These are phyloP conservation scores for Oryzaephilus surinamensis DNA, from an alignment of 1,140 invertebrate species.

Conservation along the genomic window DNA sequence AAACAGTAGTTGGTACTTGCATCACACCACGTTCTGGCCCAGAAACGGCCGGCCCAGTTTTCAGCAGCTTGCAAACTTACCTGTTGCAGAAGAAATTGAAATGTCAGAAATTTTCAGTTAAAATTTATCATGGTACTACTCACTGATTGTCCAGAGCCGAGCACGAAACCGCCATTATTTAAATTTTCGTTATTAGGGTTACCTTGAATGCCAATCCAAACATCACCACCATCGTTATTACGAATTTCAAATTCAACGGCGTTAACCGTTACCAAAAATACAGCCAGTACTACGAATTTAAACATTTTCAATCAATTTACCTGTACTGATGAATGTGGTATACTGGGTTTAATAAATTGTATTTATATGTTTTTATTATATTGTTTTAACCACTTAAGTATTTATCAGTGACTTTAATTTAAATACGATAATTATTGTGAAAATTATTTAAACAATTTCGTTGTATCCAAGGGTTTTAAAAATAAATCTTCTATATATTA, in stretches of 20 bases:
- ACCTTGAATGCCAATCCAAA: slow-evolving; percentile 30
- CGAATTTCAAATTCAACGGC: slow-evolving; percentile 22
- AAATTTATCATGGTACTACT: slow-evolving; percentile 8
- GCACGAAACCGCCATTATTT: slow-evolving; percentile 26
- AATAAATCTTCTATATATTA: too few relatives aligned
- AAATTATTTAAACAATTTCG: too few relatives aligned
- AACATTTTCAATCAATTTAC: too few relatives aligned
- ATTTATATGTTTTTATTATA: too few relatives aligned
- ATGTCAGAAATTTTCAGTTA: too few relatives aligned
- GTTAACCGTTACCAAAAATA: slow-evolving; percentile 10
- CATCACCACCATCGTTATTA: slow-evolving; percentile 22
- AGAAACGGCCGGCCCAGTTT: slow-evolving; percentile 27
- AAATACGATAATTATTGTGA: too few relatives aligned
- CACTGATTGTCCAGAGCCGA: slow-evolving; percentile 23
- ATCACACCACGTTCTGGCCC: slow-evolving; percentile 31
- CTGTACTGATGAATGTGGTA: too few relatives aligned
- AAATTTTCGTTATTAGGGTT: slow-evolving; percentile 23
- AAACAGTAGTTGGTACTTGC: slow-evolving; percentile 23
- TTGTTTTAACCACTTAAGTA: too few relatives aligned
- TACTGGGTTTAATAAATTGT: too few relatives aligned
- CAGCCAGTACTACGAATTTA: background rate
- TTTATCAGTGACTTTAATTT: too few relatives aligned
- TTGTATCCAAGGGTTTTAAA: too few relatives aligned
- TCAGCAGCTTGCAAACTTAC: slow-evolving; percentile 4
- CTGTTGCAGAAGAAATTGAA: too few relatives aligned